Percentiles rank a stretch among this genome's conserved stretches.
Evolutionary conservation across 2,888 invertebrate genomes (phyloP).

Genomic region (Gastracanthus pulcherrimus): DNA sequence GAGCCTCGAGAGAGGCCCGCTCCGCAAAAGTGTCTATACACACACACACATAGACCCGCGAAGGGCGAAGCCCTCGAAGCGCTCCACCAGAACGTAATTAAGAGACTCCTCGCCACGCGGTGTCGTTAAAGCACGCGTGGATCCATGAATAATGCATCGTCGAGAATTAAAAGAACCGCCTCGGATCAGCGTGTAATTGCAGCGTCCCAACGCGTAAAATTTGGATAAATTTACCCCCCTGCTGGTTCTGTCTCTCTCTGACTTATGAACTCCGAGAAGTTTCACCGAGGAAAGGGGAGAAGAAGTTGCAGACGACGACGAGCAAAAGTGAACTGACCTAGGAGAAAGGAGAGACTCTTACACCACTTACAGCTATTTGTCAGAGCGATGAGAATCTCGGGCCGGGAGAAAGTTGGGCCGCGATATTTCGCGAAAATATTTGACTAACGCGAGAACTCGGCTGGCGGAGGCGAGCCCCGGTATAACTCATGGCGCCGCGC

Average conservation of each 20-base stretch:
- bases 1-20: neutral
- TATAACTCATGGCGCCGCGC: slow-evolving; percentile 24
- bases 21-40: too few relatives aligned
- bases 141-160: slow-evolving; percentile 61
- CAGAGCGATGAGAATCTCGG: slow-evolving; percentile 68
- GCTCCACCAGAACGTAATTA: slow-evolving; percentile 28
- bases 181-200: neutral
- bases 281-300: neutral
- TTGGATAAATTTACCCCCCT: slow-evolving; percentile 10
- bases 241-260: neutral
- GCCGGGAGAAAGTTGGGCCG: slow-evolving; percentile 33
- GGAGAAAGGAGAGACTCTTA: slow-evolving; percentile 36
- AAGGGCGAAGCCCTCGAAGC: neutral
- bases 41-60: neutral
- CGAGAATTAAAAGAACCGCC: slow-evolving; percentile 44
- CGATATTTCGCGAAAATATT: slow-evolving; percentile 60
- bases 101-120: neutral
- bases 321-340: slow-evolving; percentile 13
- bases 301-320: neutral
- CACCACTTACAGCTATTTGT: slow-evolving; percentile 68
- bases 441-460: slow-evolving; percentile 49
- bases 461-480: neutral
- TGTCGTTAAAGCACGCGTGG: neutral
- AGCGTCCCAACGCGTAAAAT: slow-evolving; percentile 6
- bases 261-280: slow-evolving; percentile 25